Evolutionary conservation across 2,113 vertebrate genomes (phyloP).

Genomic region (Saguinus midas): DNA sequence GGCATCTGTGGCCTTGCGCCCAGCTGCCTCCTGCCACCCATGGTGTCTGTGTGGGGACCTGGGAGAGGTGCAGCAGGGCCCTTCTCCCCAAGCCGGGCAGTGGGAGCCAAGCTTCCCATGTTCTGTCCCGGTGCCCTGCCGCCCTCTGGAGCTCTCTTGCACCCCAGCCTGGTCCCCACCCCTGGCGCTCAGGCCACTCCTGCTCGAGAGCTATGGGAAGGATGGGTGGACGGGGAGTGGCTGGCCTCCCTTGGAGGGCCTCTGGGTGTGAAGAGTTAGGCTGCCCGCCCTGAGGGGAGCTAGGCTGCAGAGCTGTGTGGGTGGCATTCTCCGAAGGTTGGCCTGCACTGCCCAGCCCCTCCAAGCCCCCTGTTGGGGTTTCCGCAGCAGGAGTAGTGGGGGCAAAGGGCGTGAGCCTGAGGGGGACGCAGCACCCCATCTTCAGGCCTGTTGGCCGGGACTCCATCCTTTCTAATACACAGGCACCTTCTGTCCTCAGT

Average conservation of each 20-base stretch:
- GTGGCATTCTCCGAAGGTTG: too few species aligned
- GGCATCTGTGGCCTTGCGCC: not conserved
- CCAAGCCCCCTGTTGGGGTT: not conserved
- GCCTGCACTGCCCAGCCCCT: not conserved
- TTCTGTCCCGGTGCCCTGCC: not conserved
- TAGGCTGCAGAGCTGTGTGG: accelerated
- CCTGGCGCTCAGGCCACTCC: not conserved
- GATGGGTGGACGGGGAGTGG: not conserved
- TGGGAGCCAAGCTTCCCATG: not conserved
- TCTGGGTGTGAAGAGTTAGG: not conserved
- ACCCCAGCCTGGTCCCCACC: not conserved
- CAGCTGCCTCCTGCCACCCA: not conserved
- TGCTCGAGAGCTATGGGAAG: not conserved
- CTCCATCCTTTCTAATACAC: not conserved
- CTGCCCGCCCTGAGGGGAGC: not conserved
- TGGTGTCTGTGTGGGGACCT: not conserved
- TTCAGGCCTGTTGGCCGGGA: accelerated
- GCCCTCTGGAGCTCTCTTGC: not conserved
- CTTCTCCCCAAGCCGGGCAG: not conserved
- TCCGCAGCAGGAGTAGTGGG: not conserved
- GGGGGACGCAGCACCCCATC: not conserved
- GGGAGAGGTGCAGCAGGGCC: not conserved
- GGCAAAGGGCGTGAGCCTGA: not conserved
- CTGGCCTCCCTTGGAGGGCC: not conserved
- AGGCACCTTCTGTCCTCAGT: conserved; percentile 80